A percentile compares a stretch with the other conserved stretches of the same genome.
These are phyloP conservation scores for Dryococelus australis DNA, from an alignment of 2,888 invertebrate genomes.

Conservation along the genomic window DNA sequence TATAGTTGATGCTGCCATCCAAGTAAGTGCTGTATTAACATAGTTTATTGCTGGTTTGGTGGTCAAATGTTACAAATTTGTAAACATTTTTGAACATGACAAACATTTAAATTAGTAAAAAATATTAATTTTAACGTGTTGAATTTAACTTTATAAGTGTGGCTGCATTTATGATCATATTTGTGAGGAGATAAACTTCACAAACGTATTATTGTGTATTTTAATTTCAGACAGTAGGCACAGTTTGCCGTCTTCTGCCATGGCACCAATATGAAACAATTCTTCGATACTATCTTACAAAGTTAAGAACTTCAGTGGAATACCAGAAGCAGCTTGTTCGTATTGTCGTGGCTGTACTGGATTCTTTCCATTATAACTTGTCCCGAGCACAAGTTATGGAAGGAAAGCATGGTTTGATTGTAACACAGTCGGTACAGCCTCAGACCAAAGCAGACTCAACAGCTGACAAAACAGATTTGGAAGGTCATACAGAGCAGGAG, in stretches of 20 bases:
- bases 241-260: constrained; percentile 78
- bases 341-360: constrained; percentile 79
- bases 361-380: constrained; percentile 92
- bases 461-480: constrained; percentile 46
- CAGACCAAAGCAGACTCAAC: constrained; percentile 45
- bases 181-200: not conserved
- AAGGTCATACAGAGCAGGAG: constrained; percentile 42
- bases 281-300: constrained; percentile 79
- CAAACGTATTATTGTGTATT: not conserved
- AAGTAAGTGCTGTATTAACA: constrained; percentile 55
- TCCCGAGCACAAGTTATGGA: constrained; percentile 62
- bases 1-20: constrained; percentile 84
- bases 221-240: constrained; percentile 66
- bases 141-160: no score
- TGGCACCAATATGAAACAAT: constrained; percentile 91
- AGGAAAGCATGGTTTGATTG: not conserved
- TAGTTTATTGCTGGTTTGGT: no score
- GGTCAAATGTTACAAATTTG: no score
- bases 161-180: no score
- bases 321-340: constrained; percentile 85
- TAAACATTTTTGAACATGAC: no score
- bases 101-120: no score
- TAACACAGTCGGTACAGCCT: not conserved
- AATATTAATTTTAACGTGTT: no score
- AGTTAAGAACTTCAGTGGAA: constrained; percentile 72